Conservation (phyloP, 2,888 invertebrate genomes). For the Drosophila incognita region DNA sequence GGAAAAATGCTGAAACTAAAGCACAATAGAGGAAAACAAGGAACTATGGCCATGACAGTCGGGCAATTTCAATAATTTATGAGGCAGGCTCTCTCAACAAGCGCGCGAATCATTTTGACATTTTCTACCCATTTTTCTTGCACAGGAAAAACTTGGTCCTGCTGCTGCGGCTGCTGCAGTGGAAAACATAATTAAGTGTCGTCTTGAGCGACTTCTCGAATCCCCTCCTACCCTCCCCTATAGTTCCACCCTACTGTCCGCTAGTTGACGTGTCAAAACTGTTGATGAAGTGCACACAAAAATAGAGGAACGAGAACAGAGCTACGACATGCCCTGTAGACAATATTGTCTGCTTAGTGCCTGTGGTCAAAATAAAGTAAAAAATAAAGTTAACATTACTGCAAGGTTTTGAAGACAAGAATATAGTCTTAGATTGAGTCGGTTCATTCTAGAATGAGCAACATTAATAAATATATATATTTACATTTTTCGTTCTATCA, state of each 20-base stretch:
- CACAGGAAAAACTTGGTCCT: constrained; percentile 41
- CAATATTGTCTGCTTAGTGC: no score
- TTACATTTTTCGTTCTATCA: no score
- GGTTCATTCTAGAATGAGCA: no score
- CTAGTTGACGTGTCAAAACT: constrained; percentile 68
- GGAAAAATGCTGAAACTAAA: constrained; percentile 20
- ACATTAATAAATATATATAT: no score
- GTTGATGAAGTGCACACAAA: constrained; percentile 51
- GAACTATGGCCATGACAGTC: constrained; percentile 70
- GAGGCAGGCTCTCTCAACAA: constrained; percentile 46
- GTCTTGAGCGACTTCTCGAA: constrained; percentile 55
- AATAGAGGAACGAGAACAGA: not conserved
- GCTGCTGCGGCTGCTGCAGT: constrained; percentile 23
- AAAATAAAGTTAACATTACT: not conserved
- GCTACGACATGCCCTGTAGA: constrained; percentile 1
- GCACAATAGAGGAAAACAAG: constrained; percentile 36
- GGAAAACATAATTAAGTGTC: constrained; percentile 75
- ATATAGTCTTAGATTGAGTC: not conserved
- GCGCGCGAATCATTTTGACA: constrained; percentile 71
- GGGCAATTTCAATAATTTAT: constrained; percentile 77
- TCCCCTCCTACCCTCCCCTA: not conserved
- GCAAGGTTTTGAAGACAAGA: no score
- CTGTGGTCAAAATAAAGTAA: not conserved
- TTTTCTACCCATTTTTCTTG: constrained; percentile 70
- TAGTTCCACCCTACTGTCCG: not conserved